Percentiles rank a stretch among this genome's conserved stretches.
Evolutionary conservation across 2,888 invertebrate species (phyloP).

Genomic region (Dendrolimus pini): DNA sequence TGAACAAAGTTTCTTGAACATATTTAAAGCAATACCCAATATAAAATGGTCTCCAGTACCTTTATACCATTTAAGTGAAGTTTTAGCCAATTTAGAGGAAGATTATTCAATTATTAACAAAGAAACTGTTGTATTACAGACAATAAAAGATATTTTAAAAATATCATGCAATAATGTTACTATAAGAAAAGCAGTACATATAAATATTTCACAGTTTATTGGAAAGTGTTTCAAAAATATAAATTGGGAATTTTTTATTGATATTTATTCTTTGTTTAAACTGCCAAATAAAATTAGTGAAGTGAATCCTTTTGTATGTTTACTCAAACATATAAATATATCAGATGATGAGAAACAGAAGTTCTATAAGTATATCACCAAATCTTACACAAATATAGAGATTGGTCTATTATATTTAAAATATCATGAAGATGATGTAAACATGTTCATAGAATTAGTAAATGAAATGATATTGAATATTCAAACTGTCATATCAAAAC

Average conservation of each 20-base stretch:
- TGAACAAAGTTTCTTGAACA: conserved; percentile 22
- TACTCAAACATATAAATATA: conserved; percentile 22
- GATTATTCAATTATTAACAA: conserved; percentile 10
- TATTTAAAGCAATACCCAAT: conserved; percentile 40
- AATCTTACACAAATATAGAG: conserved; percentile 31
- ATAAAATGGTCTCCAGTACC: conserved; percentile 61
- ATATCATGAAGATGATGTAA: conserved; percentile 27
- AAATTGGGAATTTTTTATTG: conserved; percentile 34
- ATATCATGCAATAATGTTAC: conserved; percentile 51
- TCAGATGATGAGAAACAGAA: conserved; percentile 21
- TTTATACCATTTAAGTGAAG: conserved; percentile 41
- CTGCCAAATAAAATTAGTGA: conserved; percentile 18
- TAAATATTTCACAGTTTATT: conserved; percentile 42
- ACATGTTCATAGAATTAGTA: conserved; percentile 28
- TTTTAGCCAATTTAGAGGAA: conserved; percentile 28
- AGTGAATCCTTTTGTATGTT: conserved; percentile 22
- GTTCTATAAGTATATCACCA: conserved; percentile 27
- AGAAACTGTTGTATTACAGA: conserved; percentile 16
- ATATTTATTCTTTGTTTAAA: conserved; percentile 30
- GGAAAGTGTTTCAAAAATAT: conserved; percentile 33
- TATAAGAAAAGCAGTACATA: conserved; percentile 44
- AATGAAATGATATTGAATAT: conserved; percentile 32
- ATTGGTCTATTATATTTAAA: conserved; percentile 38
- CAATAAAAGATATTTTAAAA: conserved; percentile 39
- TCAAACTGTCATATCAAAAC: conserved; percentile 34